Evolutionary conservation across 2,113 vertebrate genomes (phyloP).

Genomic region (Tachysurus vachellii): DNA sequence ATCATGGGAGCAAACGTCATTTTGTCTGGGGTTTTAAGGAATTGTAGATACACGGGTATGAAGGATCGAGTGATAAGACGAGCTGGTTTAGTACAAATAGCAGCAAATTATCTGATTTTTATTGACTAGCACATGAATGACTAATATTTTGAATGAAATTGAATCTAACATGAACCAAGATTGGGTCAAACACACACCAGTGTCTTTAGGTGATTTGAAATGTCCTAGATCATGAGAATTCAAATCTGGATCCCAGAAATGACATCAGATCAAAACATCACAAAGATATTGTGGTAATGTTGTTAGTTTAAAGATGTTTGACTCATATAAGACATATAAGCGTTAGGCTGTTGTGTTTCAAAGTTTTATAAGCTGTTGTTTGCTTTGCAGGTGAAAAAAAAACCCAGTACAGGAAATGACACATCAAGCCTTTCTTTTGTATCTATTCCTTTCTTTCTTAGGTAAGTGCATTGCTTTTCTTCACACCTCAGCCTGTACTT

Average conservation of each 20-base stretch:
- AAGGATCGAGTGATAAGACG: background rate
- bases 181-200: background rate
- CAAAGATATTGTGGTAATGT: background rate
- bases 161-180: background rate
- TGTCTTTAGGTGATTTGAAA: background rate
- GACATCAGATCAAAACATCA: background rate
- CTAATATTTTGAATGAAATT: background rate
- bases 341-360: background rate
- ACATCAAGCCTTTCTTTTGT: background rate
- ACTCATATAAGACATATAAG: background rate
- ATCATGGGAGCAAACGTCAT: background rate
- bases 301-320: background rate
- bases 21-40: no score
- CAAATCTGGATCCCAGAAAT: background rate
- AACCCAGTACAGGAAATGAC: conserved; percentile 38
- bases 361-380: background rate
- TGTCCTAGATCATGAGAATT: background rate
- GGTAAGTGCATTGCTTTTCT: conserved; percentile 9
- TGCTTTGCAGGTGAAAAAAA: background rate
- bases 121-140: background rate
- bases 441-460: conserved; percentile 26
- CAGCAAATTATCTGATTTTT: no score
- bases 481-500: background rate
- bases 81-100: background rate
- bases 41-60: background rate